Evolutionary conservation across 1,140 invertebrate species (phyloP).

Genomic region (Danaus plexippus): DNA sequence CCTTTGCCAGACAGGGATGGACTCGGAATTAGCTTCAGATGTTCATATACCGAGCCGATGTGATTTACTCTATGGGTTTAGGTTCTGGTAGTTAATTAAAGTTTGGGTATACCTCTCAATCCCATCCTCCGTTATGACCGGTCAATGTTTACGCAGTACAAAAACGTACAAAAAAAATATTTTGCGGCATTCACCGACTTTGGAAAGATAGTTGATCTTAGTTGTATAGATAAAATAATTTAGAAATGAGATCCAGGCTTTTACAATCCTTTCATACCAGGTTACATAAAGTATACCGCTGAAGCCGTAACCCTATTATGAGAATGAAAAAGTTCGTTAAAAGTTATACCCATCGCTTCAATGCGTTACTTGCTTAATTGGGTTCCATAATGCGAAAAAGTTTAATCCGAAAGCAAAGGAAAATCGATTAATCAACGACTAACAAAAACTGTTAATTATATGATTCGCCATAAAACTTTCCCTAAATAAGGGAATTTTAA

Average conservation of each 20-base stretch:
- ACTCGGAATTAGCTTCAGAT: slow-evolving; percentile 14
- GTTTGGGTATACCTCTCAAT: not conserved
- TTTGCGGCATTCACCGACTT: too few relatives aligned
- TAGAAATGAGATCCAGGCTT: too few relatives aligned
- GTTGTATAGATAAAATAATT: too few relatives aligned
- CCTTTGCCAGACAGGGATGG: slow-evolving; percentile 14
- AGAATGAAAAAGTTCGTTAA: slow-evolving; percentile 32
- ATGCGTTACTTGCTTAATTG: slow-evolving; percentile 17
- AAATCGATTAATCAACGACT: slow-evolving; percentile 33
- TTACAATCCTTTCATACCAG: too few relatives aligned
- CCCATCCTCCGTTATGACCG: too few relatives aligned
- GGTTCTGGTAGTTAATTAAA: slow-evolving; percentile 1
- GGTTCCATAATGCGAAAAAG: slow-evolving; percentile 28
- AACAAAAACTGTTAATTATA: slow-evolving; percentile 14
- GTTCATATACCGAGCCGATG: slow-evolving; percentile 8
- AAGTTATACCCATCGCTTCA: slow-evolving; percentile 26
- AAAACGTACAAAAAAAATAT: too few relatives aligned
- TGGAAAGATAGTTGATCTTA: too few relatives aligned
- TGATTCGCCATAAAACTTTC: slow-evolving; percentile 1
- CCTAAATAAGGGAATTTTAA: too few relatives aligned
- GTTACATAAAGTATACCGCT: not conserved
- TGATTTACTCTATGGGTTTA: slow-evolving; percentile 5
- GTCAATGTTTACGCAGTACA: too few relatives aligned
- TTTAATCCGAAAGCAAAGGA: slow-evolving; percentile 15
- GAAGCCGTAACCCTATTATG: slow-evolving; percentile 9